These are phyloP conservation scores for Zaprionus ghesquierei DNA, from an alignment of 1,140 invertebrate species.

Conservation along the genomic window DNA sequence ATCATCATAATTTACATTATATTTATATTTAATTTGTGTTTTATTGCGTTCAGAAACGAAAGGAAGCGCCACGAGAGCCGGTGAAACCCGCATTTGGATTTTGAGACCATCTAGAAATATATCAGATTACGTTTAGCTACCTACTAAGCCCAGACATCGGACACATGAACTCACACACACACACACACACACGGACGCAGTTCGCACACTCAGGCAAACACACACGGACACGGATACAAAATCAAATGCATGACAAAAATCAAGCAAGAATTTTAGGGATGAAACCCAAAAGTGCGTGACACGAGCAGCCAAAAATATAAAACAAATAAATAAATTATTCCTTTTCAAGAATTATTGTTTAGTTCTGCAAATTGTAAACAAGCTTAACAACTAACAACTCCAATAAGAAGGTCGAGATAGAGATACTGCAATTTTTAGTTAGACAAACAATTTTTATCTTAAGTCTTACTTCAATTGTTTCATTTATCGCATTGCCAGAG, in stretches of 20 bases:
- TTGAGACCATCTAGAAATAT: constrained; percentile 47
- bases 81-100: constrained; percentile 41
- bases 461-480: background rate
- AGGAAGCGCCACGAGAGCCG: background rate
- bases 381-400: background rate
- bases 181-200: background rate
- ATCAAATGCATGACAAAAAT: constrained; percentile 36
- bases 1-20: constrained; percentile 21
- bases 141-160: constrained; percentile 41
- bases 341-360: background rate
- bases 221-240: constrained; percentile 11
- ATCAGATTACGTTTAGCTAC: constrained; percentile 70
- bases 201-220: constrained; percentile 7
- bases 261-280: constrained; percentile 3
- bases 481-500: background rate
- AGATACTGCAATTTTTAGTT: background rate
- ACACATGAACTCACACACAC: constrained; percentile 23
- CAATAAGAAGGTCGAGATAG: background rate
- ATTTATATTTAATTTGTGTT: constrained; percentile 10
- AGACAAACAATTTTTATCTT: background rate
- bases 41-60: background rate
- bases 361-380: background rate
- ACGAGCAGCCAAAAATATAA: background rate
- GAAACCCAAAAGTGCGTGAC: background rate
- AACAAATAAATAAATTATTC: no score